phyloP scores from a whole-genome alignment of 2,797 vertebrate genomes.

The Helicolenus hilgendorfi region DNA sequence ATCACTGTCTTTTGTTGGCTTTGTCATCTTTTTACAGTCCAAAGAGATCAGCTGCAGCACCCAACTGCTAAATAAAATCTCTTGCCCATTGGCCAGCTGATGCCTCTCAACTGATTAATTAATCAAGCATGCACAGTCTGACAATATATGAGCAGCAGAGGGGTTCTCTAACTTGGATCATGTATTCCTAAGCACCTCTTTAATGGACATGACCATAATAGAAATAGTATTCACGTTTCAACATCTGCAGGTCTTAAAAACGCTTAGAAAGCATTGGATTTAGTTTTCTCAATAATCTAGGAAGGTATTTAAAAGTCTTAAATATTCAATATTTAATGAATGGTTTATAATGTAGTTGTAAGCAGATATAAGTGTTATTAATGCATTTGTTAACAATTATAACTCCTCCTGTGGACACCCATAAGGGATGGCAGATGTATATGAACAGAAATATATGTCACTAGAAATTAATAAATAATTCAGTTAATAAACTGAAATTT shows the following conservation, averaged over 20 bases:
- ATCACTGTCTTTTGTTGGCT: neutral
- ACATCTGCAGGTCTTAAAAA: neutral
- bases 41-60: conserved; percentile 9
- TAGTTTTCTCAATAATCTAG: neutral
- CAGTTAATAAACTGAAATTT: too few relatives aligned
- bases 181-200: neutral
- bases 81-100: neutral
- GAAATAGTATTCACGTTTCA: neutral
- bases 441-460: too few relatives aligned
- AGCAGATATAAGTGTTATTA: too few relatives aligned
- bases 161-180: neutral
- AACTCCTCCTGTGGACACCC: too few relatives aligned
- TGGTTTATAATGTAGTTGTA: too few relatives aligned
- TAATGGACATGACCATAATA: neutral
- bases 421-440: too few relatives aligned
- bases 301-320: neutral
- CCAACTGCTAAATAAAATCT: conserved; percentile 30
- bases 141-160: neutral
- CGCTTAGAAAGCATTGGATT: neutral
- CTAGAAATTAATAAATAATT: too few relatives aligned
- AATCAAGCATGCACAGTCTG: neutral
- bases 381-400: too few relatives aligned
- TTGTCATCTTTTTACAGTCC: conserved; percentile 5
- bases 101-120: conserved; percentile 7
- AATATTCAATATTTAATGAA: neutral